phyloP scores from a whole-genome alignment of 2,888 invertebrate genomes.

The Brassicogethes aeneus region DNA sequence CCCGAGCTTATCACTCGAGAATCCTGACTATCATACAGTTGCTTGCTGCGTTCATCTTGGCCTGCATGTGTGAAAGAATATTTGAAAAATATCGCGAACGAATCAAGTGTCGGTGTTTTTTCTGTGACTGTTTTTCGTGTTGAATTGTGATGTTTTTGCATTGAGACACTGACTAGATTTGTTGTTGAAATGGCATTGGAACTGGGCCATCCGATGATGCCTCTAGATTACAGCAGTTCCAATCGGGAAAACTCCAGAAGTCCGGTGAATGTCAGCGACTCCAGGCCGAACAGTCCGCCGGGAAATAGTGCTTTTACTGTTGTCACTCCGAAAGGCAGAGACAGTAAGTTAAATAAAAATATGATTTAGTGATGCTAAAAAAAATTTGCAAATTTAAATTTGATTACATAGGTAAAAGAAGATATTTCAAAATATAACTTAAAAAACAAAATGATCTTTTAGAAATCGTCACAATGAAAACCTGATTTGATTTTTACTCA shows the following conservation, averaged over 20 bases:
- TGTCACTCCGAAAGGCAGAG: slow-evolving; percentile 55
- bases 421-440: too few species aligned
- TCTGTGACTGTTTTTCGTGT: neutral
- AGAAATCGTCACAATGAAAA: too few species aligned
- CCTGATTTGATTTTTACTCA: too few species aligned
- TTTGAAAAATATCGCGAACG: neutral
- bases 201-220: slow-evolving; percentile 51
- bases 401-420: too few species aligned
- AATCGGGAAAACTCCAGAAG: slow-evolving; percentile 34
- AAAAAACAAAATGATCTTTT: too few species aligned
- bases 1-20: slow-evolving; percentile 29
- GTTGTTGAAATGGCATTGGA: slow-evolving; percentile 44
- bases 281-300: slow-evolving; percentile 33
- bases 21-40: slow-evolving; percentile 33
- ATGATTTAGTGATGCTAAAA: too few species aligned
- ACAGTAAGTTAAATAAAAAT: neutral
- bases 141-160: neutral
- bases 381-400: too few species aligned
- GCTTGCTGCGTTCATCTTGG: slow-evolving; percentile 29
- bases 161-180: neutral
- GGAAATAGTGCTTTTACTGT: slow-evolving; percentile 55
- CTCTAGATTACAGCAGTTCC: slow-evolving; percentile 53
- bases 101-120: neutral
- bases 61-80: slow-evolving; percentile 22
- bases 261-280: slow-evolving; percentile 32